Evolutionary conservation across 2,797 vertebrate genomes (phyloP).

Genomic region (Anolis apletophallus): DNA sequence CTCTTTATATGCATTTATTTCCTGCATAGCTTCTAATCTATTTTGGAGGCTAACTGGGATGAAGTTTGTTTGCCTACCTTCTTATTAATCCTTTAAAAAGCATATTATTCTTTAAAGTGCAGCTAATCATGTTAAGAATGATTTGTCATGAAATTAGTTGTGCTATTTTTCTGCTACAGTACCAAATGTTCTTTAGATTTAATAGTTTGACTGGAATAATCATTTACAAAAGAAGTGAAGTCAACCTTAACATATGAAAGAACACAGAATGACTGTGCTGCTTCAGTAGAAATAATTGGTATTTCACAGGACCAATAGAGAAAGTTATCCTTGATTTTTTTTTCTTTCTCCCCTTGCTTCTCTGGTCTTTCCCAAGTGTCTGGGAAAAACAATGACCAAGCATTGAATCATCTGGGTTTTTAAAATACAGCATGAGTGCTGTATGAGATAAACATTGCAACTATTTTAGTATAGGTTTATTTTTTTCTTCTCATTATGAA

Average conservation of each 20-base stretch:
- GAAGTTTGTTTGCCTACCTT: background rate
- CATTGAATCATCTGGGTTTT: background rate
- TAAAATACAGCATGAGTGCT: background rate
- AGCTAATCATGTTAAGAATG: slow-evolving; percentile 26
- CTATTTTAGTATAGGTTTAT: background rate
- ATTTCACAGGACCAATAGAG: background rate
- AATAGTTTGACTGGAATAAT: slow-evolving; percentile 27
- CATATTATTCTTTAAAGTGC: slow-evolving; percentile 2
- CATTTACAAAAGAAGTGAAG: slow-evolving; percentile 26
- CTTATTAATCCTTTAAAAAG: background rate
- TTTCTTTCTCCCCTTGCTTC: background rate
- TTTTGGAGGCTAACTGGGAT: background rate
- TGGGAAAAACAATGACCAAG: background rate
- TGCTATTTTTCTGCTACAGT: slow-evolving; percentile 23
- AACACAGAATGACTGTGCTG: slow-evolving; percentile 29
- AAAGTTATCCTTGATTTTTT: background rate
- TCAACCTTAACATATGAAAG: slow-evolving; percentile 15
- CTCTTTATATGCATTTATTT: background rate
- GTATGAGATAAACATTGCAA: background rate
- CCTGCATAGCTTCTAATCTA: background rate
- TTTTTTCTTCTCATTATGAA: background rate
- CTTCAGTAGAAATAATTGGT: slow-evolving; percentile 20
- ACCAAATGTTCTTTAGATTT: slow-evolving; percentile 31
- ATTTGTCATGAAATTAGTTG: slow-evolving; percentile 27
- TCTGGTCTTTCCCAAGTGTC: background rate